A percentile compares a stretch with the other conserved stretches of the same genome.
phyloP scores from a whole-genome alignment of 2,888 invertebrate species.

The Microchrysa polita region DNA sequence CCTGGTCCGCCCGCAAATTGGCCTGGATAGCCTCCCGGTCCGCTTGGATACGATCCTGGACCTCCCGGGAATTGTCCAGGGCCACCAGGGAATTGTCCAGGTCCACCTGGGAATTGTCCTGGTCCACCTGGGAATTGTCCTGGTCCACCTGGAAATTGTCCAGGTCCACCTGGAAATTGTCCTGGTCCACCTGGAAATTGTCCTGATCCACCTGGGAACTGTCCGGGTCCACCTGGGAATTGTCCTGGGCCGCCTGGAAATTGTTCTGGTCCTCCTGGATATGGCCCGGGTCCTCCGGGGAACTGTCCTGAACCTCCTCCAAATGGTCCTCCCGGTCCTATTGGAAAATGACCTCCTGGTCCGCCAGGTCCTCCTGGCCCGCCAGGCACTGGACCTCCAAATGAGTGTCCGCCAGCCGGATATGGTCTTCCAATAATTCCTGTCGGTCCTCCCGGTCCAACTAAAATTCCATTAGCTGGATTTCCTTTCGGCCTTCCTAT shows the following conservation, averaged over 20 bases:
- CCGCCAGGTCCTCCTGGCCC: constrained; percentile 45
- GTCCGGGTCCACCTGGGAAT: constrained; percentile 29
- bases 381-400: constrained; percentile 28
- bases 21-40: constrained; percentile 48
- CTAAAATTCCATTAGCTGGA: constrained; percentile 59
- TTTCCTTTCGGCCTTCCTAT: constrained; percentile 58
- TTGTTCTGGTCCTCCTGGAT: constrained; percentile 39
- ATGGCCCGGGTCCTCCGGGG: constrained; percentile 42
- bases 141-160: constrained; percentile 28
- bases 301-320: constrained; percentile 31
- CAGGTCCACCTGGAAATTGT: constrained; percentile 45
- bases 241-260: constrained; percentile 45
- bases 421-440: constrained; percentile 64
- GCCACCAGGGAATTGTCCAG: constrained; percentile 45
- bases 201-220: constrained; percentile 14
- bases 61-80: constrained; percentile 27
- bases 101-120: constrained; percentile 42
- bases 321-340: constrained; percentile 26
- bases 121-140: constrained; percentile 22
- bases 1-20: constrained; percentile 45
- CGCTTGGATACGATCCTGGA: constrained; percentile 50
- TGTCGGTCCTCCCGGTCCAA: constrained; percentile 68
- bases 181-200: constrained; percentile 35
- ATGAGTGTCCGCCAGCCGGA: constrained; percentile 19
- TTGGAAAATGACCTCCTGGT: constrained; percentile 22